Evolutionary conservation across 2,888 invertebrate genomes (phyloP), one percentile per base, ranked within the genome.

Genomic region (Thera britannica): DNA sequence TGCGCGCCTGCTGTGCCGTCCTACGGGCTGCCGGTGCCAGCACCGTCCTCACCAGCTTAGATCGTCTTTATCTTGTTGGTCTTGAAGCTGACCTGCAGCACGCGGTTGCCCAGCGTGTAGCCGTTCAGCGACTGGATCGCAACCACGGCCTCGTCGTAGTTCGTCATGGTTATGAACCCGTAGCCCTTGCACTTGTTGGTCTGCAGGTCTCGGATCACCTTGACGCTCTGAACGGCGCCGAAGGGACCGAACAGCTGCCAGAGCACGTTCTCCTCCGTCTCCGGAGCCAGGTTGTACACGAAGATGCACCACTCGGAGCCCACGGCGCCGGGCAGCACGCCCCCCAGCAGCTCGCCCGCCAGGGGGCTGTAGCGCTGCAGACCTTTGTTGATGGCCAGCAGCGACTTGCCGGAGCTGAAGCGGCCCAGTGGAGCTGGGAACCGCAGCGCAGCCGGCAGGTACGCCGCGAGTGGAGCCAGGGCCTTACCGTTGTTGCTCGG

Each of bases 211-310:
- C 98, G 96, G 83, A 98, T 97, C 80, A 98, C 98, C 94, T 98
- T 98, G 72, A 98, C 98, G 90, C 97, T 97, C 90, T 98, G 97
- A 77, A 98, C 98, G 77, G 98, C 98, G 77, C 98, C 98, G 90
- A 98, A 98, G 36, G 98, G 98, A 12, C 98, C 98, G 90, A 99
- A 99, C 77, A 99, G 95, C 91, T 98, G 98, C 98, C 98, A 99
- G 73, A 99, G 95, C 60, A 98, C 97, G 88, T 97, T 98, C 92
- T 99, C 99, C 90, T 99, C 98, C 4, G 98, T 98, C 92, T 99
- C 99, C 3, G 98, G 98, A 1, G 98, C 98, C 81, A 99, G 94
- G 92, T 99, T 99, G 95, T 98, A 98, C 68, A 99, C 98, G 88
- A 98, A 99, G 90, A 99, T 98, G 90, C 98, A 98, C 97, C 97